phyloP scores from a whole-genome alignment of 2,888 invertebrate species.

The Zeuzera pyrina region DNA sequence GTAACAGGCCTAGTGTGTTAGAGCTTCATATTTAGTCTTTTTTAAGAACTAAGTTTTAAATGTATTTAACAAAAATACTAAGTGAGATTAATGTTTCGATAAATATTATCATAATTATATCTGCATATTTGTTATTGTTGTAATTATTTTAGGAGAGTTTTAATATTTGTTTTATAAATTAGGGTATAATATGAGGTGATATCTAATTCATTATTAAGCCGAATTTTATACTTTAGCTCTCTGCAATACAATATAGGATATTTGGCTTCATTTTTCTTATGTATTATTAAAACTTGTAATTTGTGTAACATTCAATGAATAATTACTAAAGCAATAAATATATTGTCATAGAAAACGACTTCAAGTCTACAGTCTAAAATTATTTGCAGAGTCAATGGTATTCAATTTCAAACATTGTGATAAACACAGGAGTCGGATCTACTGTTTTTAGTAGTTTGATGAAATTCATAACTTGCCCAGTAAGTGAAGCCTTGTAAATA shows the following conservation, averaged over 20 bases:
- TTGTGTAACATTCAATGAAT: neutral
- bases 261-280: neutral
- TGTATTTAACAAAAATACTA: constrained; percentile 54
- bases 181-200: constrained; percentile 47
- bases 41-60: constrained; percentile 44
- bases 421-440: constrained; percentile 49
- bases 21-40: constrained; percentile 38
- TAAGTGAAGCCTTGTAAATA: constrained; percentile 70
- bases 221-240: constrained; percentile 33
- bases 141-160: constrained; percentile 70
- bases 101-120: constrained; percentile 34
- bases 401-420: constrained; percentile 36
- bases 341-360: neutral
- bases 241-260: constrained; percentile 25
- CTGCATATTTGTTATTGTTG: constrained; percentile 64
- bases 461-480: constrained; percentile 67
- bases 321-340: neutral
- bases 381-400: constrained; percentile 9
- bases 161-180: constrained; percentile 59
- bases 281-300: neutral
- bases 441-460: constrained; percentile 51
- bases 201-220: constrained; percentile 26
- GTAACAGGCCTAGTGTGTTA: constrained; percentile 42
- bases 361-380: neutral
- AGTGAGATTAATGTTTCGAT: constrained; percentile 69